These are phyloP conservation scores for Hypothenemus hampei DNA, from an alignment of 1,140 invertebrate genomes.

Conservation along the genomic window DNA sequence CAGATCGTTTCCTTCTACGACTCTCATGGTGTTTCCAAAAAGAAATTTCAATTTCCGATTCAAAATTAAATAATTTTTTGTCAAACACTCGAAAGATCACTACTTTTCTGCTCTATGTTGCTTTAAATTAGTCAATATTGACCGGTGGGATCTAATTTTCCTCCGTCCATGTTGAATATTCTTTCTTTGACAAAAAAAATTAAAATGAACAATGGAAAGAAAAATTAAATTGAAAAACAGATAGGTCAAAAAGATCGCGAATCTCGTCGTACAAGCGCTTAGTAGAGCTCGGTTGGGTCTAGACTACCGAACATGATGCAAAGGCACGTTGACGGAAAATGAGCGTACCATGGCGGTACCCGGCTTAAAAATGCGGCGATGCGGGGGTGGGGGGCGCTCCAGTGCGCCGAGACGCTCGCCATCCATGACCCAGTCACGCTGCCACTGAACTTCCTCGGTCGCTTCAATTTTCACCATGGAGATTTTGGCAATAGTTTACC, in stretches of 20 bases:
- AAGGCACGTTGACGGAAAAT: slow-evolving; percentile 26
- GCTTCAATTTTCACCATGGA: background rate
- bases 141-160: slow-evolving; percentile 43
- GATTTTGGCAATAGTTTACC: slow-evolving; percentile 25
- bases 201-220: too few species aligned
- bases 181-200: too few species aligned
- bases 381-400: slow-evolving; percentile 34
- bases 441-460: slow-evolving; percentile 36
- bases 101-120: background rate
- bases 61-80: background rate
- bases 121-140: slow-evolving; percentile 35
- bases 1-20: slow-evolving; percentile 40
- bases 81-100: too few species aligned
- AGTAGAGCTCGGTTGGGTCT: slow-evolving; percentile 41
- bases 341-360: slow-evolving; percentile 24
- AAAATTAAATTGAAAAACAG: slow-evolving; percentile 7
- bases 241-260: slow-evolving; percentile 14
- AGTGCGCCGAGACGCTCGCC: slow-evolving; percentile 36
- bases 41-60: background rate
- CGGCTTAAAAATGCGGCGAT: slow-evolving; percentile 23
- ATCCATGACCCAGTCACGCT: slow-evolving; percentile 46
- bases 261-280: slow-evolving; percentile 14
- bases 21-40: slow-evolving; percentile 23
- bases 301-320: slow-evolving; percentile 38
- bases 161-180: slow-evolving; percentile 38